phyloP scores from a whole-genome alignment of 1,140 invertebrate species.

The Papilio xuthus region DNA sequence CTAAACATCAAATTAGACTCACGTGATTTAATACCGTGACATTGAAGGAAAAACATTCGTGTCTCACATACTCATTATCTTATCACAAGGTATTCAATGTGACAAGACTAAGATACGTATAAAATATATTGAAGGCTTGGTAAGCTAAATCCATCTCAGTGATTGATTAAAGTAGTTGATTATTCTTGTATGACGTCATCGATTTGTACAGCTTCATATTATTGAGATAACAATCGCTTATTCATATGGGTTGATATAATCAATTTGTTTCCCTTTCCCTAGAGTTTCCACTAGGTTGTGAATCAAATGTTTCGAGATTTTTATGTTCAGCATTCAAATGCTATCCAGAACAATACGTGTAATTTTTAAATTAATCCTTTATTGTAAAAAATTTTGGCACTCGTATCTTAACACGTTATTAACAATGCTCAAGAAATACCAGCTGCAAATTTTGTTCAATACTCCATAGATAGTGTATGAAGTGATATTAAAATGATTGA shows the following conservation, averaged over 20 bases:
- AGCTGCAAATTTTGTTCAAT: too few species aligned
- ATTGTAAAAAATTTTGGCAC: too few species aligned
- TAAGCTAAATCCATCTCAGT: conserved; percentile 16
- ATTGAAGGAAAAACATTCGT: neutral
- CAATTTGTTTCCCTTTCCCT: neutral
- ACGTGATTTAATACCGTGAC: conserved; percentile 1
- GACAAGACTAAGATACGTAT: neutral
- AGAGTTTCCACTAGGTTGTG: neutral
- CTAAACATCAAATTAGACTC: neutral
- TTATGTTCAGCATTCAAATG: neutral
- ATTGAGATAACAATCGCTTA: neutral
- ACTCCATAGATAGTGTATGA: too few species aligned
- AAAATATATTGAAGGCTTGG: neutral
- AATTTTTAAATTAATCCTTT: neutral
- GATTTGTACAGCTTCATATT: neutral
- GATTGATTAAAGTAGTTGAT: neutral
- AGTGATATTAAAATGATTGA: neutral
- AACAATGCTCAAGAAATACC: too few species aligned
- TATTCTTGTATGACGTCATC: neutral
- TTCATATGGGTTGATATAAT: neutral
- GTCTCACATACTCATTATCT: neutral
- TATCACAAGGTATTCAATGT: neutral
- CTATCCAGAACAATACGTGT: neutral
- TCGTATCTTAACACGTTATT: too few species aligned
- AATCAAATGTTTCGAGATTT: neutral